phyloP scores from a whole-genome alignment of 2,888 invertebrate species.

The Itoplectis maculator region DNA sequence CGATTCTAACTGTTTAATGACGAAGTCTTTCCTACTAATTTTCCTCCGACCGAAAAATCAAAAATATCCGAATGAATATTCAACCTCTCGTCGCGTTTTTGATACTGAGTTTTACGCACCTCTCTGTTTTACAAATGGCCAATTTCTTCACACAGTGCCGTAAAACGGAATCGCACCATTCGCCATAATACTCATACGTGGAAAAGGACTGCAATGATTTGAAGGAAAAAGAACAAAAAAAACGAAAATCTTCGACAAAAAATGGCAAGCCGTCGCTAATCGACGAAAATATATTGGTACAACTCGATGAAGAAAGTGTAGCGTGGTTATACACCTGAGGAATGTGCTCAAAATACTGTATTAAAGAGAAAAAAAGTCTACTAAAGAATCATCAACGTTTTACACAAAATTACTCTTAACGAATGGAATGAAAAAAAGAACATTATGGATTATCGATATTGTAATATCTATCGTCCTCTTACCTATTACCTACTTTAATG shows the following conservation, averaged over 20 bases:
- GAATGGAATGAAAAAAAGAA: slow-evolving; percentile 69
- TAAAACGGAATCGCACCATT: slow-evolving; percentile 1
- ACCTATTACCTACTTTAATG: slow-evolving; percentile 82
- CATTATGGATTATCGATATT: slow-evolving; percentile 82
- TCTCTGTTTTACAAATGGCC: slow-evolving; percentile 13
- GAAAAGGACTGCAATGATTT: slow-evolving; percentile 27
- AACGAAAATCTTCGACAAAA: slow-evolving; percentile 12
- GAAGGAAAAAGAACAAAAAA: slow-evolving; percentile 3
- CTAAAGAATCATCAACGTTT: slow-evolving; percentile 79
- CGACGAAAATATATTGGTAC: slow-evolving; percentile 80
- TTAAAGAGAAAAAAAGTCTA: slow-evolving; percentile 81
- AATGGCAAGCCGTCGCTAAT: slow-evolving; percentile 47
- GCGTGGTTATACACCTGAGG: slow-evolving; percentile 84
- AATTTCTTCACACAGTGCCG: slow-evolving; percentile 6
- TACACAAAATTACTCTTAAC: slow-evolving; percentile 81
- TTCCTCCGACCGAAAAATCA: slow-evolving; percentile 7
- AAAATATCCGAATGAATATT: slow-evolving; percentile 21
- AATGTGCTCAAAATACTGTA: slow-evolving; percentile 84
- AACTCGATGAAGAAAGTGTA: slow-evolving; percentile 84
- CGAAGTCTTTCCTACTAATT: slow-evolving; percentile 19
- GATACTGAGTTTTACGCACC: slow-evolving; percentile 37
- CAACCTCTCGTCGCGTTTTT: slow-evolving; percentile 17
- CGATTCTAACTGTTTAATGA: slow-evolving; percentile 7
- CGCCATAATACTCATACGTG: slow-evolving; percentile 13
- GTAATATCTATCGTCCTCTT: slow-evolving; percentile 82